These are phyloP conservation scores for Sturnira hondurensis DNA, from an alignment of 2,113 vertebrate genomes.

Conservation along the genomic window DNA sequence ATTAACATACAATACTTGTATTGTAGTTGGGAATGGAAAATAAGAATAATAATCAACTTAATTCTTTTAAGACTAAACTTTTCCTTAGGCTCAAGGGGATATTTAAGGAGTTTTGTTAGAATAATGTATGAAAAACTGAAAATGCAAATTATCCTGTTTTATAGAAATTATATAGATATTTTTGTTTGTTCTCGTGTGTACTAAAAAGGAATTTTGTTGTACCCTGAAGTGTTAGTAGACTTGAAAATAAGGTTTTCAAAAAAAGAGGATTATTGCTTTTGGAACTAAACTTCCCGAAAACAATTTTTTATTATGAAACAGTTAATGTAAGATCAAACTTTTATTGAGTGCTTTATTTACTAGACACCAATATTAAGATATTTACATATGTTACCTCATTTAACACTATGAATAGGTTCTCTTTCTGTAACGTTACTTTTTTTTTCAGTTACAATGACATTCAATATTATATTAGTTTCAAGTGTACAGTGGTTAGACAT, in stretches of 20 bases:
- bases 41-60: not conserved
- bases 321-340: not conserved
- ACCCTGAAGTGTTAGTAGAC: not conserved
- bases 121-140: not conserved
- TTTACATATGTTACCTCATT: not conserved
- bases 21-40: not conserved
- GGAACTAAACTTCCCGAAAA: slow-evolving; percentile 14
- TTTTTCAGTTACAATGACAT: not conserved
- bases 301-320: not conserved
- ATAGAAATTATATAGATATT: not conserved
- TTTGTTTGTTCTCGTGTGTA: not conserved
- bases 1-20: not conserved
- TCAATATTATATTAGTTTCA: not conserved
- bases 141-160: not conserved
- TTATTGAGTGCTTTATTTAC: not conserved
- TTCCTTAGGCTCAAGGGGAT: not conserved
- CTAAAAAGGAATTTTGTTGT: slow-evolving; percentile 5
- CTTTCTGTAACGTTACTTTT: not conserved
- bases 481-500: not conserved
- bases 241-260: not conserved
- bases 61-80: not conserved
- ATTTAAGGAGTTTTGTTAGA: not conserved
- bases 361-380: not conserved
- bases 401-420: not conserved
- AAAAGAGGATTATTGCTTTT: not conserved